Evolutionary conservation across 1,140 invertebrate species (phyloP).

Genomic region (Mercenaria mercenaria): DNA sequence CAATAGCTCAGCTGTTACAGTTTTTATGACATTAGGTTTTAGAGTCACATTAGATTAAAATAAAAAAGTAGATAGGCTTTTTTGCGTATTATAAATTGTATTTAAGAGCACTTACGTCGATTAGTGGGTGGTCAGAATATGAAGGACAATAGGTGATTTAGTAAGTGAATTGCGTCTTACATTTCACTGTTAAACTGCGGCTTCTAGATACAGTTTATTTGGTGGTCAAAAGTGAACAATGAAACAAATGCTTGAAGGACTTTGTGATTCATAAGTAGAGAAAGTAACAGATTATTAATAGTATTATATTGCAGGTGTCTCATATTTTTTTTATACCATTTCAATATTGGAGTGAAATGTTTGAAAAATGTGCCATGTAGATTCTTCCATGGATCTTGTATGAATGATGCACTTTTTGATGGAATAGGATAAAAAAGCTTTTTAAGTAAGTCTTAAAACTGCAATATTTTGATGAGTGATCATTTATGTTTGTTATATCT

Average conservation of each 20-base stretch:
- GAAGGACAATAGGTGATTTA: slow-evolving; percentile 1
- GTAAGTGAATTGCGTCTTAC: neutral
- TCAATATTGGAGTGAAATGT: too few species aligned
- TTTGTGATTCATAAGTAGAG: neutral
- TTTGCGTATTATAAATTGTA: neutral
- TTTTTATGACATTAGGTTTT: neutral
- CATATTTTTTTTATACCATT: neutral
- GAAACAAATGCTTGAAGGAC: neutral
- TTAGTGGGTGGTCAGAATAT: slow-evolving; percentile 29
- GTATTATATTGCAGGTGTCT: neutral
- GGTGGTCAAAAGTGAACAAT: neutral
- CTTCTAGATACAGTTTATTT: neutral
- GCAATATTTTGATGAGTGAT: too few species aligned
- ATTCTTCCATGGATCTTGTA: too few species aligned
- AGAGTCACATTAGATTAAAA: neutral
- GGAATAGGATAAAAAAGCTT: too few species aligned
- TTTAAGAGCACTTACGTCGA: neutral
- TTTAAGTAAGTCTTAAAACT: too few species aligned
- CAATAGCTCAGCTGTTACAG: slow-evolving; percentile 11
- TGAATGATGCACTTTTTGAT: too few species aligned
- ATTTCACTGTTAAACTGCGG: neutral
- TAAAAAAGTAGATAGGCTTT: neutral
- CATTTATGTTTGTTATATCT: too few species aligned
- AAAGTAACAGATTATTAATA: neutral
- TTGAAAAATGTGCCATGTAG: too few species aligned